A percentile compares a stretch with the other conserved stretches of the same genome.
Evolutionary conservation across 2,113 vertebrate species (phyloP).

Genomic region (Podilymbus podiceps): DNA sequence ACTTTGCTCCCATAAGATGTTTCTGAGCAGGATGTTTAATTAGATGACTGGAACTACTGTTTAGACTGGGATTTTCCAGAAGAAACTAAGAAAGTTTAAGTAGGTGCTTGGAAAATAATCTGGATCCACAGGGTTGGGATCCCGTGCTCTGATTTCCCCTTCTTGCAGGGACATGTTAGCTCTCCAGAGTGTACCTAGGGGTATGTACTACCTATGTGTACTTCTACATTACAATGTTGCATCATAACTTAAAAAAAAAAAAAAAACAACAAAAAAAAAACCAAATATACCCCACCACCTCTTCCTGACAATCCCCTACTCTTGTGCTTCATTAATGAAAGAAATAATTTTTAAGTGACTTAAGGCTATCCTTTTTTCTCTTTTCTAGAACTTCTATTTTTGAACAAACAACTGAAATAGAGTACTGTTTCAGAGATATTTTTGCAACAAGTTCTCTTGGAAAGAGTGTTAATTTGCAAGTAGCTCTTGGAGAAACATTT

Average conservation of each 20-base stretch:
- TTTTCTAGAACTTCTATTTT: not conserved
- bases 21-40: not conserved
- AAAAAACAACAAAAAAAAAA: not conserved
- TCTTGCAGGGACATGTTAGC: accelerated
- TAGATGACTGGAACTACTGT: not conserved
- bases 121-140: accelerated
- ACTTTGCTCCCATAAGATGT: not conserved
- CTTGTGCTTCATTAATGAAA: not conserved
- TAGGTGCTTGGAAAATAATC: not conserved
- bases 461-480: not conserved
- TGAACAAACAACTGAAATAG: not conserved
- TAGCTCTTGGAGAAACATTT: not conserved
- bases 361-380: not conserved
- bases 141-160: not conserved
- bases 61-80: not conserved
- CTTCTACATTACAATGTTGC: not conserved
- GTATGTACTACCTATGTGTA: too few relatives aligned
- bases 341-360: not conserved
- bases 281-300: not conserved
- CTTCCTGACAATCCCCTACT: not conserved
- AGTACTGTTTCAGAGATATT: not conserved
- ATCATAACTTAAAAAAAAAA: not conserved
- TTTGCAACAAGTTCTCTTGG: not conserved
- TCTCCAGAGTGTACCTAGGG: not conserved
- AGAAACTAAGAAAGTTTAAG: not conserved